Percentiles rank a stretch among this genome's conserved stretches.
These are phyloP conservation scores for Clarias fuscus DNA, from an alignment of 2,797 vertebrate species.

Conservation along the genomic window DNA sequence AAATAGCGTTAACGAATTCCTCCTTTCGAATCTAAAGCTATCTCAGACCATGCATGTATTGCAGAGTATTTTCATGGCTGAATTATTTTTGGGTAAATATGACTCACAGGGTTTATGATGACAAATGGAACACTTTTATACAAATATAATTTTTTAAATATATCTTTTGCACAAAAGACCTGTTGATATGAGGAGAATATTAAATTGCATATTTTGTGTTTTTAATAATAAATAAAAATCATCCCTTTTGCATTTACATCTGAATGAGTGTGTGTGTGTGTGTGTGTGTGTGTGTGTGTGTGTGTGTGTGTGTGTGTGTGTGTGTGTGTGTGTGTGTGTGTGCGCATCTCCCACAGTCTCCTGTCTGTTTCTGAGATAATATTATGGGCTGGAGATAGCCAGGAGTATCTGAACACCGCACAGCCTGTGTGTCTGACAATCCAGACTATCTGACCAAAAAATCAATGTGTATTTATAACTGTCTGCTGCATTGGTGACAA, in stretches of 20 bases:
- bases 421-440: conserved; percentile 22
- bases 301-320: not conserved
- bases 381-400: conserved; percentile 20
- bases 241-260: not conserved
- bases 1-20: conserved; percentile 26
- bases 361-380: conserved; percentile 5
- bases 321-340: not conserved
- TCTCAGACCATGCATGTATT: conserved; percentile 19
- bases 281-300: not conserved
- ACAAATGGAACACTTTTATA: conserved; percentile 8
- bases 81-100: conserved; percentile 30
- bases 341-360: not conserved
- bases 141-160: not conserved
- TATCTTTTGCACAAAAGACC: conserved; percentile 1
- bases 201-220: not conserved
- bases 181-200: not conserved
- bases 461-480: conserved; percentile 42
- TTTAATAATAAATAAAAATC: too few relatives aligned
- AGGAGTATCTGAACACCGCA: conserved; percentile 7
- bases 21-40: not conserved
- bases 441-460: conserved; percentile 24
- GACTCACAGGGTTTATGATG: conserved; percentile 25
- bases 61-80: conserved; percentile 8
- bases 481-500: conserved; percentile 27
- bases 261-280: not conserved